Percentiles rank a stretch among this genome's conserved stretches.
These are phyloP conservation scores for Xylocopa sonorina DNA, from an alignment of 1,140 invertebrate genomes.

Conservation along the genomic window DNA sequence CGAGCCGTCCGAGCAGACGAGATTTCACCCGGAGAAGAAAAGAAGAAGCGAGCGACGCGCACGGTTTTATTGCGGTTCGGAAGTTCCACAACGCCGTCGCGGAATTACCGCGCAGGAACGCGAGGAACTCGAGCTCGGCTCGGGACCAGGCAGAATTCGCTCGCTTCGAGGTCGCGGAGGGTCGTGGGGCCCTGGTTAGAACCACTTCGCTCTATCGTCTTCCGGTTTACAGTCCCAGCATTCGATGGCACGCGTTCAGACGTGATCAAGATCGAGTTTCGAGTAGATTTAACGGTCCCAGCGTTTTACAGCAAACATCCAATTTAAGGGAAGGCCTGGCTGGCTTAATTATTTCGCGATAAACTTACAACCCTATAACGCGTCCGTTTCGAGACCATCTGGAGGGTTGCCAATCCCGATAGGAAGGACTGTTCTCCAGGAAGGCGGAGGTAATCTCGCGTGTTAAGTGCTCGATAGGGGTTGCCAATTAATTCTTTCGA, in stretches of 20 bases:
- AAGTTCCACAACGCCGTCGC: constrained; percentile 11
- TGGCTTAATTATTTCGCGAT: constrained; percentile 26
- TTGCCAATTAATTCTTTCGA: constrained; percentile 23
- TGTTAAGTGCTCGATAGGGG: constrained; percentile 30
- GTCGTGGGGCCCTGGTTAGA: too few relatives aligned
- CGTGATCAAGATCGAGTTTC: neutral
- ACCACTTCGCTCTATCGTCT: neutral
- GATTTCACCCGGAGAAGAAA: neutral
- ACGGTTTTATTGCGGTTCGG: constrained; percentile 5
- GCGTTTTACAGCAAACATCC: neutral
- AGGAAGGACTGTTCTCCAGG: constrained; percentile 28
- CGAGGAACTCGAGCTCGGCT: neutral
- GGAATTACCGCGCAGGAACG: constrained; percentile 12
- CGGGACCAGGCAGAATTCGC: neutral
- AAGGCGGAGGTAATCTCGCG: constrained; percentile 29
- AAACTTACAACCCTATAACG: neutral
- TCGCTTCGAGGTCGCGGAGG: neutral
- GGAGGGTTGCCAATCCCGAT: constrained; percentile 28
- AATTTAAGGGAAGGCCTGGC: neutral
- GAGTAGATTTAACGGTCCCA: too few relatives aligned
- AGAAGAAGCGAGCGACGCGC: constrained; percentile 7
- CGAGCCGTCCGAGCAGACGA: neutral
- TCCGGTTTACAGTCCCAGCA: neutral
- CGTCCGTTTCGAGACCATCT: neutral
- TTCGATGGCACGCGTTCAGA: neutral